Evolutionary conservation across 2,888 invertebrate genomes (phyloP), one percentile per base, ranked within the genome.

Genomic region (Campopleginae sp.): DNA sequence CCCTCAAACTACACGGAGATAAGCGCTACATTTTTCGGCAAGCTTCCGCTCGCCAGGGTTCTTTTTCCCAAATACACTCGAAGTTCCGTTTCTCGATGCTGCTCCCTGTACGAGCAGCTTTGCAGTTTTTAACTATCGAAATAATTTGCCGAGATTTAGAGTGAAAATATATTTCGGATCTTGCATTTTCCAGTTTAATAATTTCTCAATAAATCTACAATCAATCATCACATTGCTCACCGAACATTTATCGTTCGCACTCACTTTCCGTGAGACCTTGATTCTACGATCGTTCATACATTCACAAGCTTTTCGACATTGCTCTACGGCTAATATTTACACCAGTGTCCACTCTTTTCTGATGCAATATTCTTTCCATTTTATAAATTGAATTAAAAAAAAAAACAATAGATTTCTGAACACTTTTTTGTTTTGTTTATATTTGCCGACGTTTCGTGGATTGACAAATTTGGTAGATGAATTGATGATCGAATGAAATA

Each of bases 11-110:
- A 6, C 42, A 66, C n/a, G 38, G 66, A 31, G n/a, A 68, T 66
- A 72, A 81, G 68, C 68, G 72, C 51, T 48, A 77, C 65, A 54
- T 51, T 80, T 61, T 19, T 63, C 79, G 12, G 61, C 76, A 71
- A 42, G 75, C 27, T 75, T 81, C 74, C 70, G 75, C 54, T 65
- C 61, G 65, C 31, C 31, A 79, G 66, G 66, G 61, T 44, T 58
- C 27, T 61, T 63, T 19, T 54, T 48, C 19, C n/a, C n/a, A n/a
- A n/a, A 38, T 23, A 77, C 48, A 71, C 58, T 76, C 58, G 61
- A 63, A 51, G 72, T 63, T 14, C 17, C 19, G 77, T 74, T 51
- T 42, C 1, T 71, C 51, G 31, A 68, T 44, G 10, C 51, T 54
- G 8, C n/a, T n/a, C n/a, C n/a, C 12, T n/a, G 7, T 10, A 10